Evolutionary conservation across 2,888 invertebrate species (phyloP), one percentile per base, ranked within the genome.

Genomic region (Mystacides longicornis): DNA sequence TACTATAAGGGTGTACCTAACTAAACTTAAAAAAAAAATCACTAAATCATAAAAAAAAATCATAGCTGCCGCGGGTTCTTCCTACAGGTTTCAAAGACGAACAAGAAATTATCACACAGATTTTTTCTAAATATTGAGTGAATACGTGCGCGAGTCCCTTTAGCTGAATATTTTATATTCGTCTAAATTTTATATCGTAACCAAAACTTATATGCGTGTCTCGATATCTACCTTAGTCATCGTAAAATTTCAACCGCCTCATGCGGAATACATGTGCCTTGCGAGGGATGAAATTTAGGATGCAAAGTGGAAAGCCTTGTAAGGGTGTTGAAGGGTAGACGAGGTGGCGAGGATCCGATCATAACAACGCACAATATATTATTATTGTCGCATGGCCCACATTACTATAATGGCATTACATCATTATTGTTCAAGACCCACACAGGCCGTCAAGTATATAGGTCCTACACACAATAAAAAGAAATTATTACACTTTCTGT

Each of bases 231-330:
- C 37, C 37, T 37, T 37, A 14, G 37, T 37, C 37, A 37, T 37
- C 37, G 37, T 37, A 37, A 37, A 37, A 37, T 37, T 37, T 16
- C 14, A 37, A 37, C 3, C 3, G 14, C 37, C 14, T 37, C 14
- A 16, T 3, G 7, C 7, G 37, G 37, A 11, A 27, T 27, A 27
- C 27, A 14, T 14, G 16, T 37, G 37, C 3, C 16, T 37, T 45
- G 18, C 23, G 18, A 42, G 53, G 48, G 48, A 37, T 20, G 37
- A 31, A 48, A 37, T 47, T 19, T 27, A 20, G 48, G 48, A 54
- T 54, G 54, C 51, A 57, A 60, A 57, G 60, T 60, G 60, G 60
- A 57, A 60, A 60, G 48, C 53, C 51, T 50, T 60, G 60, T 60
- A 51, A 54, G 54, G 52, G 54, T 57, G 57, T 56, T 46, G 52